Percentiles rank a stretch among this genome's conserved stretches.
These are phyloP conservation scores for Balearica regulorum DNA, from an alignment of 2,797 vertebrate species.

Conservation along the genomic window DNA sequence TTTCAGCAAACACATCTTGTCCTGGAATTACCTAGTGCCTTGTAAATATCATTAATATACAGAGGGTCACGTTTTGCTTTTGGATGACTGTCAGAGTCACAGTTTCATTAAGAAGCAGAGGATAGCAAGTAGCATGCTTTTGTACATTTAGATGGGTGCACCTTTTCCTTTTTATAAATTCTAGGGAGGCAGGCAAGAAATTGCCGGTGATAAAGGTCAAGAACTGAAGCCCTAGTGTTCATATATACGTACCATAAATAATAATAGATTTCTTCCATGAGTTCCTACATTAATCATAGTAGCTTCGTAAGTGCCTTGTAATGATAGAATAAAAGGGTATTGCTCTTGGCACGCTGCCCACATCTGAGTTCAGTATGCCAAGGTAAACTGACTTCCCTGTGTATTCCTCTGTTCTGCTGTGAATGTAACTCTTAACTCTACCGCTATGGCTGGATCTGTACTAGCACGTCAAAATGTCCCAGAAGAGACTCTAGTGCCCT, in stretches of 20 bases:
- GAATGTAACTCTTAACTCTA: neutral
- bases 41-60: neutral
- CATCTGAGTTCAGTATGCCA: neutral
- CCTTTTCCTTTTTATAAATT: neutral
- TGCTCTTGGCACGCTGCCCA: neutral
- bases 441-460: neutral
- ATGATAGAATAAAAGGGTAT: neutral
- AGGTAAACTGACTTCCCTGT: neutral
- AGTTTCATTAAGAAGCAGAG: neutral
- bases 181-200: neutral
- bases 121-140: neutral
- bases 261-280: neutral
- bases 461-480: neutral
- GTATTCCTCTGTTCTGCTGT: neutral
- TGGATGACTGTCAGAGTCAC: neutral
- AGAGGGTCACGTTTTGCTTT: neutral
- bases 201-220: neutral
- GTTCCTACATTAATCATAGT: neutral
- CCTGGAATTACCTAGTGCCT: slow-evolving; percentile 26
- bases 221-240: neutral
- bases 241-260: neutral
- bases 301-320: neutral
- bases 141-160: neutral
- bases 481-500: neutral
- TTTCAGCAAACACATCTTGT: slow-evolving; percentile 4